Evolutionary conservation across 2,888 invertebrate species (phyloP), one percentile per base, ranked within the genome.

Genomic region (Morinoia aosen): DNA sequence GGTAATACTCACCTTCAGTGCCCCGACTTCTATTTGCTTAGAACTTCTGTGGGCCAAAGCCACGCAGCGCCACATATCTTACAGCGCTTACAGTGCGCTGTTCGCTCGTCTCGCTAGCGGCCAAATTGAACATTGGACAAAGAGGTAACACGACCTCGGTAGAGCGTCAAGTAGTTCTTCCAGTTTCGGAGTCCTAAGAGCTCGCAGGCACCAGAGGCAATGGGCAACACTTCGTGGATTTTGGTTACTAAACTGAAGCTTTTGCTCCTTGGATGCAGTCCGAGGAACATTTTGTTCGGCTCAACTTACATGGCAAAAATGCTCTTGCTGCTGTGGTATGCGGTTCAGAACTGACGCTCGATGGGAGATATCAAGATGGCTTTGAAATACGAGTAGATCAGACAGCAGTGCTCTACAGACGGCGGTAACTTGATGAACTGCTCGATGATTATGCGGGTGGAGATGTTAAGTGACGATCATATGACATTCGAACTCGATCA

Each of bases 61-160:
- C 33, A 76, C 10, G 76, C 61, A 76, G 76, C 76, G 25, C 19
- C 14, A 57, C 93, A 93, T 93, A 93, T 57, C 93, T 57, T 93
- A 93, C 93, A 57, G 7, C 58, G 33, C 57, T 93, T 14, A 16
- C 0, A 33, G 76, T 76, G 25, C 33, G 33, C n/a, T 93, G 57
- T 57, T 93, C n/a, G 19, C 93, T 57, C 16, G 33, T 33, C 40
- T 57, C 12, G 58, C 93, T 57, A 33, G 12, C 25, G 93, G 93
- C 93, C 93, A 93, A 93, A 93, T 93, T 57, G 57, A 25, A 93
- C 57, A 93, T 93, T 93, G 93, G 93, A 93, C 93, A 93, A 93
- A 93, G 93, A 93, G 57, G 93, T 93, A 93, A 93, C 93, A 93
- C 93, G 93, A 93, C 93, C 93, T 93, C 93, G 58, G 93, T 93